A percentile compares a stretch with the other conserved stretches of the same genome.
Evolutionary conservation across 1,140 invertebrate genomes (phyloP).

Genomic region (Copidosoma floridanum): DNA sequence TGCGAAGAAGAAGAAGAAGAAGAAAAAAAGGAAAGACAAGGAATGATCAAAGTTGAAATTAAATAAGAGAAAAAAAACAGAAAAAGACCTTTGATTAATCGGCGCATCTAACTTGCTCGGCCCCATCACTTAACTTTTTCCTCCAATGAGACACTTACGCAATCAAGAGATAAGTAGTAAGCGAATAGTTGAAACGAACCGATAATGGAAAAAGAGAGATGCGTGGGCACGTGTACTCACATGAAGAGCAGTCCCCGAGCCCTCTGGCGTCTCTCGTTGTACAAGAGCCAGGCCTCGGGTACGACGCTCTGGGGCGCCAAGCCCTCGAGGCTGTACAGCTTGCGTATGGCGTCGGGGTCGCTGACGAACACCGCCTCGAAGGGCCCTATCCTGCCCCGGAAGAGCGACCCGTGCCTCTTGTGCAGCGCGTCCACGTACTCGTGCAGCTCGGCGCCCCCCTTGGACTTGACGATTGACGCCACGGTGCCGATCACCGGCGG

Average conservation of each 20-base stretch:
- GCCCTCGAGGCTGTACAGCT: conserved; percentile 74
- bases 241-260: conserved; percentile 84
- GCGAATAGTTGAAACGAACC: no score
- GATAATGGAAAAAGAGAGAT: no score
- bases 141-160: no score
- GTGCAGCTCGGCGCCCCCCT: conserved; percentile 60
- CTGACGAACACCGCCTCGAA: conserved; percentile 70
- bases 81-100: no score
- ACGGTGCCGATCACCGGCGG: conserved; percentile 49
- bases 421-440: conserved; percentile 74
- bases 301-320: conserved; percentile 75
- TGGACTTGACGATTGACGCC: conserved; percentile 41
- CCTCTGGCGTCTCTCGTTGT: conserved; percentile 70
- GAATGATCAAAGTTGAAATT: no score
- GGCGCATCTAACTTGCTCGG: no score
- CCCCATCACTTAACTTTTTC: no score
- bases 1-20: no score
- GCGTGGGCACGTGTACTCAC: conserved; percentile 57
- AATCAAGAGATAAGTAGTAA: no score
- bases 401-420: conserved; percentile 71
- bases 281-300: conserved; percentile 79
- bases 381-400: conserved; percentile 68
- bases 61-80: no score
- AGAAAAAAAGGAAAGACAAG: no score
- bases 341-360: conserved; percentile 67